phyloP scores from a whole-genome alignment of 2,888 invertebrate species.

The Phortica magna region DNA sequence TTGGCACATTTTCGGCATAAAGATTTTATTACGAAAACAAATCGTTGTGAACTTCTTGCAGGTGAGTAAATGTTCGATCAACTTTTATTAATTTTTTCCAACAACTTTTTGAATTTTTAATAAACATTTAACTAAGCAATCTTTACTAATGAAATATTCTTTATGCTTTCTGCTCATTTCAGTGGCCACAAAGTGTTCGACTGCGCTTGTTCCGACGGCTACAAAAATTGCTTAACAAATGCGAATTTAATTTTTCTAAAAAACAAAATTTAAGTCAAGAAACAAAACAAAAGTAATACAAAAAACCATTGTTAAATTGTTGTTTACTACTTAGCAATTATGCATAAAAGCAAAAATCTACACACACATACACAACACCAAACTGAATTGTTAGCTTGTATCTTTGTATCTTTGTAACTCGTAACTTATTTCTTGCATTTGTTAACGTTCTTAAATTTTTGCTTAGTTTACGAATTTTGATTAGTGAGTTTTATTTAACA shows the following conservation, averaged over 20 bases:
- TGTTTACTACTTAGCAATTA: slow-evolving; percentile 19
- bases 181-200: slow-evolving; percentile 32
- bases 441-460: background rate
- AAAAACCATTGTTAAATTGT: slow-evolving; percentile 41
- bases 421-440: background rate
- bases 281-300: slow-evolving; percentile 12
- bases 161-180: slow-evolving; percentile 1
- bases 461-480: background rate
- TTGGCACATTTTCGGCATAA: background rate
- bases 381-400: background rate
- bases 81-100: too few species aligned
- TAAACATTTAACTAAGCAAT: too few species aligned
- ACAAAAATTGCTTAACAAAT: slow-evolving; percentile 20
- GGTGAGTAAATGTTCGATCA: background rate
- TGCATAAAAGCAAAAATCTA: background rate
- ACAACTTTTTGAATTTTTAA: background rate
- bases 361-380: background rate
- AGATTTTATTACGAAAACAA: background rate
- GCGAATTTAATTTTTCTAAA: slow-evolving; percentile 34
- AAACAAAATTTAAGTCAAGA: slow-evolving; percentile 13
- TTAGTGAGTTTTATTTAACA: background rate
- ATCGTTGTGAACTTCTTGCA: slow-evolving; percentile 27
- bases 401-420: background rate
- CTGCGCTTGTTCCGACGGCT: background rate
- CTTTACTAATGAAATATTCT: background rate